Base-by-base conservation (phyloP, 2,797 vertebrate species). In the Chloroceryle inda region DNA sequence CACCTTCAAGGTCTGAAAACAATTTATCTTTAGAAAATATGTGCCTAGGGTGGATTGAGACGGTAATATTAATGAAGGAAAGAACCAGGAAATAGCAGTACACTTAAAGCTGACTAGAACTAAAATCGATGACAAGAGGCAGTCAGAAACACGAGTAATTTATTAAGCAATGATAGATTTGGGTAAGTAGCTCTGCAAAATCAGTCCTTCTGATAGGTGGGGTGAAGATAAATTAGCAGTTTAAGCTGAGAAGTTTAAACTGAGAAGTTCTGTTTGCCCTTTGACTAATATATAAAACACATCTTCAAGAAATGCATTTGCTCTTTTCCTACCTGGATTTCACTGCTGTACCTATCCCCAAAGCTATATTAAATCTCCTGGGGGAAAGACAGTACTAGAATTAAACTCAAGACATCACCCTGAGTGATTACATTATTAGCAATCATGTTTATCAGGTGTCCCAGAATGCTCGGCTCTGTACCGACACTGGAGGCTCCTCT, bases 91-190 rank as follows among this genome's bases (percentile, higher is more conserved):
- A 93, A 94, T 20, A 88, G 55, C 69, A 86, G 58, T 58, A 72
- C 66, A 62, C 80, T 94, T 92, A 87, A 79, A 94, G 64, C 80
- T 94, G 78, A 62, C 67, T 68, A 52, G 52, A 95, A 72, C 73
- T 94, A 76, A 95, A 96, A 96, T 96, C 62, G 3, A 83, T 94
- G 76, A 89, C 22, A 40, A 94, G 87, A 92, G 68, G 38, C 76
- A 64, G 55, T 56, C 84, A 94, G 95, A 96, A 94, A 71, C 72
- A 81, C 82, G 75, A 96, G 85, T 95, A 92, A 97, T 97, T 97
- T 95, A 95, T 97, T 94, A 96, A 94, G 83, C 67, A 84, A 31
- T 80, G 74, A 93, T 78, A 88, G 78, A 86, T 97, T 66, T 93
- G 73, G 56, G 68, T 81, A 86, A 88, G 49, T 22, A 95, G 42